phyloP scores from a whole-genome alignment of 2,113 vertebrate species.

The Barbus barbus region DNA sequence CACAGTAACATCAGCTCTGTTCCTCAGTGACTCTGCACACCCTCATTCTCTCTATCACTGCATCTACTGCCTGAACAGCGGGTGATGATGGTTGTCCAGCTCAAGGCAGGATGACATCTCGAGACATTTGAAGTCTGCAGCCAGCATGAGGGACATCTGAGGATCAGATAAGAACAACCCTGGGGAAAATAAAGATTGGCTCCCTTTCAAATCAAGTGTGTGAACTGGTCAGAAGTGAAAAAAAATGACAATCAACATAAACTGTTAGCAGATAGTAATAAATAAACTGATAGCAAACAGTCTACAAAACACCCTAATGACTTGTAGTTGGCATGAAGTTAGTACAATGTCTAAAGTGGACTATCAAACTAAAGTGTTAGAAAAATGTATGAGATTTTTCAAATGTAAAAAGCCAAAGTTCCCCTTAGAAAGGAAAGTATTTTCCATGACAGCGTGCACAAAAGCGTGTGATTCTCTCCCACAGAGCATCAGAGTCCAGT shows the following conservation, averaged over 20 bases:
- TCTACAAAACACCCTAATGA: too few species aligned
- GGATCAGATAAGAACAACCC: background rate
- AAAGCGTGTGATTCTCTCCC: background rate
- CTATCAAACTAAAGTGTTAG: too few species aligned
- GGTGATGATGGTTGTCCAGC: background rate
- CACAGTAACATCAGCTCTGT: background rate
- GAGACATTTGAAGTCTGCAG: background rate
- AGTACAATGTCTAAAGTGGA: too few species aligned
- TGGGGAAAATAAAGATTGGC: background rate
- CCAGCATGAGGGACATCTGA: constrained; percentile 7
- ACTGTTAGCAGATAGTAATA: too few species aligned
- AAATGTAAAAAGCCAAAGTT: background rate
- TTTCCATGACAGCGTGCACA: background rate
- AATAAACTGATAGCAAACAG: too few species aligned
- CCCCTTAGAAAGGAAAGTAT: too few species aligned
- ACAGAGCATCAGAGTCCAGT: background rate
- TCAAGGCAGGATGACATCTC: constrained; percentile 25
- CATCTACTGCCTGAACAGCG: background rate
- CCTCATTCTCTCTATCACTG: background rate
- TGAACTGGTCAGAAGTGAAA: too few species aligned
- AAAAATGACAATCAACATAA: too few species aligned
- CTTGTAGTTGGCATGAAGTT: too few species aligned
- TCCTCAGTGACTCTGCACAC: background rate
- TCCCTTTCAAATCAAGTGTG: background rate
- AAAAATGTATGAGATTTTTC: background rate